Evolutionary conservation across 2,888 invertebrate genomes (phyloP), one percentile per base, ranked within the genome.

Genomic region (Aspidapion aeneum): DNA sequence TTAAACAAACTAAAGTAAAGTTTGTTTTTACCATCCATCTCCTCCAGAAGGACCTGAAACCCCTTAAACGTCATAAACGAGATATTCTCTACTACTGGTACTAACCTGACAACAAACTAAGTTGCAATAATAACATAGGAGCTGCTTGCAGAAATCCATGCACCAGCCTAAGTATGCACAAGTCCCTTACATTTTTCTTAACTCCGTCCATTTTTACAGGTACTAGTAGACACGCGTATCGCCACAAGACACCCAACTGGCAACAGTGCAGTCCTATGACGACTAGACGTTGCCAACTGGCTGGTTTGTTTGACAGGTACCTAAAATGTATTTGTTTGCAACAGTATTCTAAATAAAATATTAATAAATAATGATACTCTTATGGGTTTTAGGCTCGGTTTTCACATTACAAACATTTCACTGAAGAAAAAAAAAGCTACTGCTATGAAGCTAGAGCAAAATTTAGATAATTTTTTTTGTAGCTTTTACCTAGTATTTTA

Each of bases 101-200:
- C 21, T 69, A 70, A 61, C 72, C 70, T 62, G 77, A 74, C 61
- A 94, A 80, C 55, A 94, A 83, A 78, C 92, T 93, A 35, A 92
- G 80, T 74, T 94, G 94, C 16, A 95, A 82, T 1, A 94, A 81
- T 63, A 95, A 78, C 90, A 95, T 92, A 1, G 95, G 95, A 5
- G 93, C 91, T 17, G 94, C 93, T 77, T 94, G 91, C 74, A 92
- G 88, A 78, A 95, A 94, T 17, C 92, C 94, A 79, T 94, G 94
- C 50, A 94, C 87, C 68, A 95, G 79, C 1, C 95, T 84, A 20
- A 95, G 82, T 82, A 94, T 89, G 82, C 87, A 88, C 51, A 88
- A 78, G 76, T 88, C 87, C 51, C 87, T 79, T 50, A 90, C 91
- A 85, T 94, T 94, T 73, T 91, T 89, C 75, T 94, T 94, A 17